Evolutionary conservation across 1,140 invertebrate genomes (phyloP).

Genomic region (Bombus waltoni): DNA sequence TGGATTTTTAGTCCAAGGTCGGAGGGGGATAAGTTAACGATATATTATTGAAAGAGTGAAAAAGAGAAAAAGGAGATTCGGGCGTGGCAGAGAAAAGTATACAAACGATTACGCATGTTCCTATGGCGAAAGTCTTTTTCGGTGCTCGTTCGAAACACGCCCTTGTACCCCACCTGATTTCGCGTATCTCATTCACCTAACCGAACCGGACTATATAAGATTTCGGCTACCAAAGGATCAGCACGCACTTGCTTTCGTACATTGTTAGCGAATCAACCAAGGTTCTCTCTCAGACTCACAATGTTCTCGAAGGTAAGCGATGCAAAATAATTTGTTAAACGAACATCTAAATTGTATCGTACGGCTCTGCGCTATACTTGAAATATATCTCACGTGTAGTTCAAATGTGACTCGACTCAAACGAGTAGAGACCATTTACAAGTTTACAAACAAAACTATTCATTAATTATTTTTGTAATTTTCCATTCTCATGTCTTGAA

Average conservation of each 20-base stretch:
- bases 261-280: constrained; percentile 57
- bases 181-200: not conserved
- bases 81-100: constrained; percentile 33
- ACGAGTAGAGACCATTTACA: not conserved
- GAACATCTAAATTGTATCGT: not conserved
- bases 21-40: constrained; percentile 16
- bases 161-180: constrained; percentile 44
- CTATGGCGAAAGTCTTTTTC: constrained; percentile 44
- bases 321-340: not conserved
- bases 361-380: not conserved
- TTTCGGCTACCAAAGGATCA: constrained; percentile 32
- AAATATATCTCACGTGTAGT: not conserved
- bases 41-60: constrained; percentile 17
- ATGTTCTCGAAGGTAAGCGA: constrained; percentile 65
- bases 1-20: constrained; percentile 50
- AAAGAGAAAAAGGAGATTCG: not conserved
- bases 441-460: too few relatives aligned
- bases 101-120: constrained; percentile 20
- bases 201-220: constrained; percentile 45
- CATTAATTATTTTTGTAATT: not conserved
- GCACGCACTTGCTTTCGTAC: constrained; percentile 21
- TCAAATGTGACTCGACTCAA: not conserved
- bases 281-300: constrained; percentile 5
- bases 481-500: not conserved
- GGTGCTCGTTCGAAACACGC: constrained; percentile 27